Conservation (phyloP, 2,113 vertebrate genomes). For the Elachura formosa region DNA sequence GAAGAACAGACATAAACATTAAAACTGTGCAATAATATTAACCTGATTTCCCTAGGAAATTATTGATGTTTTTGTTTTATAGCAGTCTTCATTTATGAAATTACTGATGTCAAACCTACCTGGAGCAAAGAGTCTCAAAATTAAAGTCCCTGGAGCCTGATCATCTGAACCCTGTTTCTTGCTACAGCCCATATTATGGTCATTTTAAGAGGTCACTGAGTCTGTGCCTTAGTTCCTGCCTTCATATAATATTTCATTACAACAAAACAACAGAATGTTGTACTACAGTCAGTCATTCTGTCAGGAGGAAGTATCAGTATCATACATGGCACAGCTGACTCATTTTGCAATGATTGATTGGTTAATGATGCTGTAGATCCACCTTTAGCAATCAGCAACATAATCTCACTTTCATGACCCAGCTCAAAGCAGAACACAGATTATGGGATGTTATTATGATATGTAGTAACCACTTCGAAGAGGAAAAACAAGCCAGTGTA, state of each 20-base stretch:
- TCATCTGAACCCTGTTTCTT: background rate
- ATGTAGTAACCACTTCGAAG: background rate
- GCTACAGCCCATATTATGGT: background rate
- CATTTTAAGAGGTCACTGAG: background rate
- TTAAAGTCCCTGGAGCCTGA: background rate
- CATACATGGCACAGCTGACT: background rate
- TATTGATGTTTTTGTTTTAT: background rate
- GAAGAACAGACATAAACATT: background rate
- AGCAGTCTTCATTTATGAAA: background rate
- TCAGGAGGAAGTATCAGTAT: background rate
- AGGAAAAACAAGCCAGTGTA: background rate
- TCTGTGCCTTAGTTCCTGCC: background rate
- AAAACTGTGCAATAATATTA: background rate
- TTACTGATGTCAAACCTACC: background rate
- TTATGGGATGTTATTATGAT: background rate
- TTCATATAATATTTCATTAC: background rate
- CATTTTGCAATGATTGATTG: background rate
- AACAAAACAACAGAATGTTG: background rate
- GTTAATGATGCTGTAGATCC: background rate
- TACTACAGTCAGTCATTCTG: background rate
- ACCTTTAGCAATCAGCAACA: background rate
- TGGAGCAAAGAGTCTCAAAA: background rate
- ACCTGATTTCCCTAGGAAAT: background rate
- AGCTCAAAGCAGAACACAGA: background rate
- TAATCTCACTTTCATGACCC: background rate